Conservation (phyloP, 2,113 vertebrate species). For the Neotoma lepida region DNA sequence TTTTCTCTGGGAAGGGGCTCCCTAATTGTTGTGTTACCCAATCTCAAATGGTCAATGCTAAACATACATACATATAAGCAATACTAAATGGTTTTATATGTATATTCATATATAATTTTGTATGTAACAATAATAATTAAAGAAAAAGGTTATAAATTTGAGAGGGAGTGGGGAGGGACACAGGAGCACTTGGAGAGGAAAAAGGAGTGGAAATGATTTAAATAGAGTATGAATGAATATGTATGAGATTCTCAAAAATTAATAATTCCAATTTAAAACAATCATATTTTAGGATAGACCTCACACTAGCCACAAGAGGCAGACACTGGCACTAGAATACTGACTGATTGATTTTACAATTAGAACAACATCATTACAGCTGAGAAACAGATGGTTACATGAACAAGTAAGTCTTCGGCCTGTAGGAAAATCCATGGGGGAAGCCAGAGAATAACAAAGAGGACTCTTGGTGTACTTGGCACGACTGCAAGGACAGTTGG, state of each 20-base stretch:
- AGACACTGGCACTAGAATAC: not conserved
- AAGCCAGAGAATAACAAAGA: conserved; percentile 32
- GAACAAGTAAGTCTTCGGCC: conserved; percentile 1
- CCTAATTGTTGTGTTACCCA: not conserved
- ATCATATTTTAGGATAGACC: not conserved
- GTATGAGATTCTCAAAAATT: not conserved
- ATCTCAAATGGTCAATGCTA: not conserved
- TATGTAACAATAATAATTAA: not conserved
- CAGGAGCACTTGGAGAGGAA: not conserved
- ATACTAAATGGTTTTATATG: not conserved
- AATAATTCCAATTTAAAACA: not conserved
- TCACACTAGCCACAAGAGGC: not conserved
- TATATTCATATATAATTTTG: not conserved
- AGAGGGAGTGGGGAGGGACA: not conserved
- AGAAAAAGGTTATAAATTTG: not conserved
- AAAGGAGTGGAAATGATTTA: not conserved
- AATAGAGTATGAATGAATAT: not conserved
- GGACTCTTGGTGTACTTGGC: not conserved
- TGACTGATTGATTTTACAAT: conserved; percentile 17
- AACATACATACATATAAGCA: not conserved
- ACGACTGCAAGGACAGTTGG: not conserved
- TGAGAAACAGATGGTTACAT: conserved; percentile 31
- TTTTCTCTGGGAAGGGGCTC: not conserved
- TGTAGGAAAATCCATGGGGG: conserved; percentile 1
- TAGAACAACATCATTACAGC: conserved; percentile 42